Evolutionary conservation across 1,140 invertebrate species (phyloP), one percentile per base, ranked within the genome.

Genomic region (Drosophila jambulina): DNA sequence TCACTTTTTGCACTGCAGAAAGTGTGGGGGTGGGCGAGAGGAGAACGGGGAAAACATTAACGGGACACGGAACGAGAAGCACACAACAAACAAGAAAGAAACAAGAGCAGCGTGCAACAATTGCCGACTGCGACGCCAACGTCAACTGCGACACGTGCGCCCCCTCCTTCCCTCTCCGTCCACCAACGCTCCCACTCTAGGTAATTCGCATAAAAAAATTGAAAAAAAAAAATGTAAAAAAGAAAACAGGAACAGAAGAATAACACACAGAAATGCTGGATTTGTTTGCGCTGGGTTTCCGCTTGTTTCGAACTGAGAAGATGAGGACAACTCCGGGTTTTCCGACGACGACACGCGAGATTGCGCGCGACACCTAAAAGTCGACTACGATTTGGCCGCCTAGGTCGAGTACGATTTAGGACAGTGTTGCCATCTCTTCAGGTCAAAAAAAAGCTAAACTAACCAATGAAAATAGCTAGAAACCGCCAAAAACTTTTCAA

Each of bases 361-460:
- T 61, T 87, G 76, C 83, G 80, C 79, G 84, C 91, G 85, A 90
- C 90, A 91, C 90, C 91, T 92, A 91, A 91, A 92, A 91, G 90
- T 91, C 81, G 91, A 91, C 91, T 92, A 42, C 29, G 8, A 7
- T 32, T 32, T 32, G 29, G 29, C 29, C 29, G 29, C 29, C 29
- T 32, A 32, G 29, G 7, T 3, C 32, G 32, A 32, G 9, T 10
- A 32, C 32, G 32, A n/a, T n/a, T n/a, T n/a, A n/a, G n/a, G n/a
- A n/a, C n/a, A n/a, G n/a, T n/a, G n/a, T n/a, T n/a, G n/a, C n/a
- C n/a, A n/a, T n/a, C n/a, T n/a, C n/a, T n/a, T n/a, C n/a, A n/a
- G n/a, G n/a, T n/a, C n/a, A n/a, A n/a, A n/a, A n/a, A n/a, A n/a
- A n/a, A n/a, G n/a, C n/a, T n/a, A n/a, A n/a, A n/a, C n/a, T n/a